Percentiles rank a stretch among this genome's conserved stretches.
These are phyloP conservation scores for Myotis findleyi DNA, from an alignment of 2,797 vertebrate genomes.

Conservation along the genomic window DNA sequence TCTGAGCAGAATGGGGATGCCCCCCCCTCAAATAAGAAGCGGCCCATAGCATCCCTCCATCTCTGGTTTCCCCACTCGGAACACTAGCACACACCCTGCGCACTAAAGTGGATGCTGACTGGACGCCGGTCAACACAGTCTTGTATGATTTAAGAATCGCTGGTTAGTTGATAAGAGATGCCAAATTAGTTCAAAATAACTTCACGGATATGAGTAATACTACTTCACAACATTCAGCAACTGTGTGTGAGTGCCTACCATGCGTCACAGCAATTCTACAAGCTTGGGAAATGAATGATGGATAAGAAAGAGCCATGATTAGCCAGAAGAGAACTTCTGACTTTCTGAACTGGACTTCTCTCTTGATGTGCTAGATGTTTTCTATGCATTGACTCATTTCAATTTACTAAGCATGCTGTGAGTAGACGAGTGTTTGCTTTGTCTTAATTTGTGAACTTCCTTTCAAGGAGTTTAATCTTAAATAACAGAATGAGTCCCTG, in stretches of 20 bases:
- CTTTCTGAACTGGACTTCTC: background rate
- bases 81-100: too few species aligned
- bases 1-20: background rate
- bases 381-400: background rate
- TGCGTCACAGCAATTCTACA: background rate
- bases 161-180: background rate
- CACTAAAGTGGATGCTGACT: background rate
- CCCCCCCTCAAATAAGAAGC: background rate
- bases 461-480: background rate
- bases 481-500: background rate
- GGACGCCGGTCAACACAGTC: background rate
- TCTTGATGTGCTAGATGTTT: background rate
- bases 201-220: background rate
- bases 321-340: background rate
- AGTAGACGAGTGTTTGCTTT: background rate
- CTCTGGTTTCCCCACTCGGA: background rate
- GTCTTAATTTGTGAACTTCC: slow-evolving; percentile 5
- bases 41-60: background rate
- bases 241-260: background rate
- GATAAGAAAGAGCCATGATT: background rate
- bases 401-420: background rate
- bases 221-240: background rate
- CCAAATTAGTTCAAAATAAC: background rate
- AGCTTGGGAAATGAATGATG: background rate
- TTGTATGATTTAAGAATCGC: background rate